Base-by-base conservation (phyloP, 2,113 vertebrate genomes). In the Cyprinus carpio region DNA sequence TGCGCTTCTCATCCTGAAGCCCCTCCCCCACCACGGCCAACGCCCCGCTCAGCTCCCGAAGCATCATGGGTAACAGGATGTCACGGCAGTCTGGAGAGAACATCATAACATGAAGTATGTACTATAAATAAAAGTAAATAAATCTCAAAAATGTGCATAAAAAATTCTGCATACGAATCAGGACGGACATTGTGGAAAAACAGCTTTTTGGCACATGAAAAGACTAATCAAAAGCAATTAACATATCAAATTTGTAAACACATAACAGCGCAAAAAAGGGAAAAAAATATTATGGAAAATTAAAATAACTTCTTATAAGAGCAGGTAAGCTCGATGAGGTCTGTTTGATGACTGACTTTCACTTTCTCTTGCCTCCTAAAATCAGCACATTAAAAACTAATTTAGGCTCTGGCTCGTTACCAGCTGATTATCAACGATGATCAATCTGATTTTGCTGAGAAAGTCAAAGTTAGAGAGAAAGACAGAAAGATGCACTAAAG, bases 1-100 rank as follows among this genome's bases (percentile, higher is more conserved):
- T 94, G 3, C 95, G 93, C 84, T 91, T 95, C 65, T 95, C 95
- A 25, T 97, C 96, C 4, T 93, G 92, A 31, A 90, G 92, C 6
- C 92, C 92, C 0, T 93, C 95, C 0, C 95, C 94, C 89, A 92
- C 95, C 27, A 91, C 93, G 67, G 92, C 91, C 90, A 99, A 90
- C 9, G 97, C 93, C 25, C 91, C 94, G 65, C 95, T 95, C 90
- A 99, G 89, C 87, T 99, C 98, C 87, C 95, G 95, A 20, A 97
- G 96, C 93, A 99, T 98, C 94, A 99, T 96, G 82, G 97, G 97
- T 84, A 99, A 94, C 85, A 99, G 89, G 83, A 99, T 95, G 87
- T 99, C 97, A 75, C 98, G 96, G 88, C 98, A 99, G 80, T 97
- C 98, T 99, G 90, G 15, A 93, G 92, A 9, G n/a, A 6, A 74